phyloP scores from a whole-genome alignment of 2,797 vertebrate genomes.

The Sebastes dallii region DNA sequence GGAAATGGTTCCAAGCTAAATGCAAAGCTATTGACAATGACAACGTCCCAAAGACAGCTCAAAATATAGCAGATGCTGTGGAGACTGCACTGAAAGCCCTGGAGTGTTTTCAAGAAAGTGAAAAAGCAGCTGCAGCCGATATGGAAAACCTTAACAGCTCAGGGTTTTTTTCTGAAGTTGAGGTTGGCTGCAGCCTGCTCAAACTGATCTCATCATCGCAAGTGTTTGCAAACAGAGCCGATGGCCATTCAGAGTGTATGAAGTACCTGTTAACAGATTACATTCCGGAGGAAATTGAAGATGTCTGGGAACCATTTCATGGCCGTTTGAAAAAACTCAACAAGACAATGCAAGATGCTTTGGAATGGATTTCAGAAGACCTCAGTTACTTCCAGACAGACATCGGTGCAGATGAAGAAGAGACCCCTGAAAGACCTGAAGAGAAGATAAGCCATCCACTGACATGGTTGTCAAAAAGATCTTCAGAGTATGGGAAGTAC shows the following conservation, averaged over 20 bases:
- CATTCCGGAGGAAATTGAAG: conserved; percentile 77
- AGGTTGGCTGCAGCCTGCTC: conserved; percentile 83
- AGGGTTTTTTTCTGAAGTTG: conserved; percentile 82
- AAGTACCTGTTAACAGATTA: conserved; percentile 84
- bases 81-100: conserved; percentile 82
- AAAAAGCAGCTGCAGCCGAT: conserved; percentile 79
- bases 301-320: conserved; percentile 81
- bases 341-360: conserved; percentile 75
- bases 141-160: conserved; percentile 74
- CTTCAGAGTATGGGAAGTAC: too few species aligned
- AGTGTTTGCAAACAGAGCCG: conserved; percentile 66
- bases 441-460: too few species aligned
- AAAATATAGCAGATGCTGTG: conserved; percentile 71
- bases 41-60: conserved; percentile 50
- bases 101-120: conserved; percentile 82
- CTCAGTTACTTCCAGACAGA: conserved; percentile 88
- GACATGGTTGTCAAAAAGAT: too few species aligned
- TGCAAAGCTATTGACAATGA: conserved; percentile 70
- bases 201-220: conserved; percentile 75
- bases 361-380: conserved; percentile 88
- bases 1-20: conserved; percentile 80
- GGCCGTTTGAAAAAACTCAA: conserved; percentile 78
- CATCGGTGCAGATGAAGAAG: conserved; percentile 70
- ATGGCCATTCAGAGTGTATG: conserved; percentile 72
- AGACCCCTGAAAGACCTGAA: conserved; percentile 1